phyloP scores from a whole-genome alignment of 2,888 invertebrate species.

The Eurois occulta region DNA sequence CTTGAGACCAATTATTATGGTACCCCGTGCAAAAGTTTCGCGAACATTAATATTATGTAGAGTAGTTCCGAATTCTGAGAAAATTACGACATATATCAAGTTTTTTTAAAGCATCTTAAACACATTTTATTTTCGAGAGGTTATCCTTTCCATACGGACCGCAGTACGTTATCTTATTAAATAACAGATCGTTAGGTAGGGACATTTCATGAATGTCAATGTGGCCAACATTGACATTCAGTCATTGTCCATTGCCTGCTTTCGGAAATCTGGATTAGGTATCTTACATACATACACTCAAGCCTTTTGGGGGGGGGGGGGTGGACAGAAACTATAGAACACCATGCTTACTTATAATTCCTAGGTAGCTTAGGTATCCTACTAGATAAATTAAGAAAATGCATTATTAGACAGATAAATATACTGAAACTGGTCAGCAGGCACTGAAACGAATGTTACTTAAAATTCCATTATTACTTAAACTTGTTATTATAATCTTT shows the following conservation, averaged over 20 bases:
- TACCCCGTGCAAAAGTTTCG: background rate
- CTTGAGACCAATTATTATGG: slow-evolving; percentile 5
- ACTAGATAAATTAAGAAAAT: background rate
- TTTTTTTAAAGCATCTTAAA: slow-evolving; percentile 10
- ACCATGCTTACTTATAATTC: too few relatives aligned
- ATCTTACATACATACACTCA: background rate
- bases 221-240: too few relatives aligned
- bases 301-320: too few relatives aligned
- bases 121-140: background rate
- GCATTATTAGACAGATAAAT: background rate
- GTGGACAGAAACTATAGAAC: too few relatives aligned
- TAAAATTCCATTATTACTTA: background rate
- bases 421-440: background rate
- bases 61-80: background rate
- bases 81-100: background rate
- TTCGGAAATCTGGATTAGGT: background rate
- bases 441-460: background rate
- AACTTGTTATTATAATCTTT: background rate
- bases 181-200: background rate
- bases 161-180: background rate
- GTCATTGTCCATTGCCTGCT: background rate
- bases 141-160: background rate
- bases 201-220: background rate
- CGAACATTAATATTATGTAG: background rate
- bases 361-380: background rate